Base-by-base conservation (phyloP, 2,888 invertebrate species). In the Eutolmus rufibarbis region DNA sequence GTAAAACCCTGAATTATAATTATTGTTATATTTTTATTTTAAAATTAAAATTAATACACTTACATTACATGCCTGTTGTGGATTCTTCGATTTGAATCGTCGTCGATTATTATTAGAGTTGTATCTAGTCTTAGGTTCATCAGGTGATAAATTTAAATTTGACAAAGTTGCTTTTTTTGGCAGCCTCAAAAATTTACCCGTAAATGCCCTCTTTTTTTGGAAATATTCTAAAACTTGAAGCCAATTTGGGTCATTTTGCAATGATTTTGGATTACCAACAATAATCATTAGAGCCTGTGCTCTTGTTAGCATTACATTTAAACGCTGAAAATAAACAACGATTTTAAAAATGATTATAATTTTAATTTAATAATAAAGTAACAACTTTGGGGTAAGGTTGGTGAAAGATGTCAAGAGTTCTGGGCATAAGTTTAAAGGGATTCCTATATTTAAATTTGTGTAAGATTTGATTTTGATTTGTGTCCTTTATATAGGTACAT, bases 221-320 rank as follows among this genome's bases (percentile, higher is more conserved):
- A 66, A 66, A 23, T 91, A 90, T 5, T 91, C 86, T n/a, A 92
- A 91, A 4, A 92, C 89, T 5, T 87, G 89, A 2, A 88, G 89
- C 76, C 92, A 91, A 88, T 91, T 90, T 0, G 77, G 5, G 88
- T 92, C 91, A 28, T 89, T 88, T 19, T 91, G 90, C 1, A 94
- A 89, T 5, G 93, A 91, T 23, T 90, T 88, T 0, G 93, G 91
- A 90, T 94, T 92, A 7, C 94, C 93, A 87, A 95, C 91, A 9
- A 95, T 91, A 77, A 96, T 94, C 19, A 95, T 91, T 74, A 95
- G 91, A 1, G 94, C 92, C 90, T 94, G 94, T 1, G 95, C 95
- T 74, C 95, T 91, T 2, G 95, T 95, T 1, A 95, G 90, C 9
- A 95, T 93, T 0, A 96, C 95, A 91, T 95, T 95, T 89, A 95